Evolutionary conservation across 2,797 vertebrate genomes (phyloP).

Genomic region (Glossophaga mutica): DNA sequence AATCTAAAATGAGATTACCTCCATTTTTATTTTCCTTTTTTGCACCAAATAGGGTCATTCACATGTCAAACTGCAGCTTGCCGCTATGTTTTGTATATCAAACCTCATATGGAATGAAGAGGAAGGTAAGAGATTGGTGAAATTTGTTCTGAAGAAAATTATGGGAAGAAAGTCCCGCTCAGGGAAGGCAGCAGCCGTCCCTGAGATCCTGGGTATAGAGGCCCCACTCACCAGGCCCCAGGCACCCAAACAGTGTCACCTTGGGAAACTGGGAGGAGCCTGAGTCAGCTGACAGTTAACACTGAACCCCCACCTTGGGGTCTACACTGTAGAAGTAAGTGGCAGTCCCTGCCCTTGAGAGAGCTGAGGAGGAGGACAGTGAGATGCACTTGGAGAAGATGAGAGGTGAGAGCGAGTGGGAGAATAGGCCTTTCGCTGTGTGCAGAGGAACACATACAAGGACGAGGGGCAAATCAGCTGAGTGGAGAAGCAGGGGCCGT

Average conservation of each 20-base stretch:
- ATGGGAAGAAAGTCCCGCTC: not conserved
- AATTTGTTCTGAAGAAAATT: not conserved
- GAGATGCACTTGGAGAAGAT: not conserved
- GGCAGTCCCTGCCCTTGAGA: not conserved
- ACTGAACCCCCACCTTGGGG: not conserved
- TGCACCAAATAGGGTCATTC: constrained; percentile 90
- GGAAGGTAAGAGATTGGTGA: constrained; percentile 88
- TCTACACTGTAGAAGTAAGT: not conserved
- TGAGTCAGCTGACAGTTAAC: not conserved
- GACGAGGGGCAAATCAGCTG: not conserved
- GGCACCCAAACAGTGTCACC: not conserved
- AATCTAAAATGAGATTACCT: not conserved
- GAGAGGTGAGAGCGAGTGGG: not conserved
- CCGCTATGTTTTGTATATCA: constrained; percentile 97
- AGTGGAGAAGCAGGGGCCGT: not conserved
- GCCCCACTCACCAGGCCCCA: not conserved
- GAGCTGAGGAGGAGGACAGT: not conserved
- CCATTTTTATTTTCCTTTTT: constrained; percentile 48
- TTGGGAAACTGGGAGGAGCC: not conserved
- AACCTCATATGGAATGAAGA: constrained; percentile 99
- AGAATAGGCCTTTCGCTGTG: not conserved
- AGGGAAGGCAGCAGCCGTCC: not conserved
- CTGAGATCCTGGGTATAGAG: not conserved
- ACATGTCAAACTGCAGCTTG: constrained; percentile 96
- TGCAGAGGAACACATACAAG: not conserved